A percentile compares a stretch with the other conserved stretches of the same genome.
Evolutionary conservation across 2,113 vertebrate genomes (phyloP).

Genomic region (Astur gentilis): DNA sequence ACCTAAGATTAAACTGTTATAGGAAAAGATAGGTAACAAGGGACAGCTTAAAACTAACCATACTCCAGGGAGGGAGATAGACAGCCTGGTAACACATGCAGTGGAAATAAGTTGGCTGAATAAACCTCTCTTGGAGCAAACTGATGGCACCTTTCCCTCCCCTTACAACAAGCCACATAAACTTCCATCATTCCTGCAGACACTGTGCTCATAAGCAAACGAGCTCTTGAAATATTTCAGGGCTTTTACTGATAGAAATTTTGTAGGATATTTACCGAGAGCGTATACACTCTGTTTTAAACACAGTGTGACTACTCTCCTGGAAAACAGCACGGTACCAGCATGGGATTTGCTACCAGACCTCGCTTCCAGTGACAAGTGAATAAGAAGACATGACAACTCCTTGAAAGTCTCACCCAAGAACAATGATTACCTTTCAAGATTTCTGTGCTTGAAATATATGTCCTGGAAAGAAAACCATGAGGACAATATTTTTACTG

Average conservation of each 20-base stretch:
- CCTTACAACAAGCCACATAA: background rate
- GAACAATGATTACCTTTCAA: background rate
- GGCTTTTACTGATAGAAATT: background rate
- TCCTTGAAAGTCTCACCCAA: background rate
- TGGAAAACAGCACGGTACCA: background rate
- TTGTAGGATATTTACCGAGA: background rate
- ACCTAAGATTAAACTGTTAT: background rate
- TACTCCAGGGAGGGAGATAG: background rate
- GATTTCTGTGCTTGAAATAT: background rate
- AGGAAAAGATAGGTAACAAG: background rate
- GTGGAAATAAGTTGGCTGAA: background rate
- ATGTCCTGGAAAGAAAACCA: background rate
- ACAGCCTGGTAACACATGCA: background rate
- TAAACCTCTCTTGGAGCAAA: background rate
- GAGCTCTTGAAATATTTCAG: background rate
- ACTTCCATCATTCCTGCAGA: background rate
- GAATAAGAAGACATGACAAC: background rate
- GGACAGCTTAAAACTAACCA: background rate
- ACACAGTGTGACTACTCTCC: rapidly evolving
- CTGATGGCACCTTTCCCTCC: background rate
- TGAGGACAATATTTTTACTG: background rate
- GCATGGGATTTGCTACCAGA: background rate
- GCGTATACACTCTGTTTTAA: background rate
- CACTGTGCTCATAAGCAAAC: rapidly evolving
- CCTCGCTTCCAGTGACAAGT: background rate